These are phyloP conservation scores for Cromileptes altivelis DNA, from an alignment of 2,113 vertebrate genomes.

Conservation along the genomic window DNA sequence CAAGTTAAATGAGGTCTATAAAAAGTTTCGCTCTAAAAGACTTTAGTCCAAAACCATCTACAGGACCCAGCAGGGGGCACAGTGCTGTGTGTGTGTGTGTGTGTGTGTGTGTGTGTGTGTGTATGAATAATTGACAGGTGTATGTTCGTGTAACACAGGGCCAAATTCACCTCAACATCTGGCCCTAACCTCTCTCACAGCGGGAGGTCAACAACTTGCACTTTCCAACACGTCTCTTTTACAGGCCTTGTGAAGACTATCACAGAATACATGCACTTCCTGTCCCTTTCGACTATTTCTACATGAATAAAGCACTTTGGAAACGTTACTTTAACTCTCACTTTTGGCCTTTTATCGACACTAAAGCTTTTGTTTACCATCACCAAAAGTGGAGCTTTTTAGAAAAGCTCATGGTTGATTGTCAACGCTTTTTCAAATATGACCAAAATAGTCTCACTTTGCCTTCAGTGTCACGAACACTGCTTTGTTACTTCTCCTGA, in stretches of 20 bases:
- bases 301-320: constrained; percentile 44
- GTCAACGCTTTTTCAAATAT: constrained; percentile 9
- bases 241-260: constrained; percentile 20
- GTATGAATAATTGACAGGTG: constrained; percentile 71
- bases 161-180: constrained; percentile 66
- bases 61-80: constrained; percentile 50
- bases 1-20: constrained; percentile 55
- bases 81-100: constrained; percentile 18
- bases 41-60: constrained; percentile 26
- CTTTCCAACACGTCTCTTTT: constrained; percentile 28
- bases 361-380: background rate
- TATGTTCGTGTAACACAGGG: constrained; percentile 36
- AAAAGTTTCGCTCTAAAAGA: constrained; percentile 42
- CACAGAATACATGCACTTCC: background rate
- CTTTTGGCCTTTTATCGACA: constrained; percentile 32
- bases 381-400: constrained; percentile 21
- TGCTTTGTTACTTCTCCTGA: too few species aligned
- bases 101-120: constrained; percentile 38
- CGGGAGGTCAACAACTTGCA: constrained; percentile 50
- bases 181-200: constrained; percentile 60
- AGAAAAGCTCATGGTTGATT: constrained; percentile 1
- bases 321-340: constrained; percentile 11
- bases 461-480: background rate
- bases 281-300: constrained; percentile 34
- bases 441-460: constrained; percentile 9